A percentile compares a stretch with the other conserved stretches of the same genome.
phyloP scores from a whole-genome alignment of 2,113 vertebrate species.

The Vulpes ferrilata region DNA sequence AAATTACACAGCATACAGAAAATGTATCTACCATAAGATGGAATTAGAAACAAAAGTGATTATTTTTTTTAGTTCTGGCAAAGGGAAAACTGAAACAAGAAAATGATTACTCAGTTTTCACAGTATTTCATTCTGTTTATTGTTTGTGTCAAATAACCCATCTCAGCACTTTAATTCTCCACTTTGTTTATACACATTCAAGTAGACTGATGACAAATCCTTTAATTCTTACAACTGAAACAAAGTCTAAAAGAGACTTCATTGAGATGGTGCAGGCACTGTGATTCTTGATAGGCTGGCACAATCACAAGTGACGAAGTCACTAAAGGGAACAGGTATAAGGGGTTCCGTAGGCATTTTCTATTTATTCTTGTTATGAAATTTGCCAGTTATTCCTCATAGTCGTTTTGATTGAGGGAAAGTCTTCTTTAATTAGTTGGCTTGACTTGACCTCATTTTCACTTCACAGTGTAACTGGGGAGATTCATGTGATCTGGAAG shows the following conservation, averaged over 20 bases:
- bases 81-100: neutral
- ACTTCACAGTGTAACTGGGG: neutral
- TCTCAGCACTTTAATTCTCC: neutral
- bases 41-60: neutral
- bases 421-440: neutral
- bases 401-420: neutral
- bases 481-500: neutral
- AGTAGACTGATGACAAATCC: neutral
- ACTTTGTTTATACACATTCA: constrained; percentile 9
- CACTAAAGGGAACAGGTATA: neutral
- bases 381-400: neutral
- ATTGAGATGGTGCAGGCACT: neutral
- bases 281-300: neutral
- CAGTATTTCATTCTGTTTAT: constrained; percentile 37
- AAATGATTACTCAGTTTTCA: neutral
- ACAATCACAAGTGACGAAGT: neutral
- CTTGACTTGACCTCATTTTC: neutral
- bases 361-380: neutral
- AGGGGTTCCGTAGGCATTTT: neutral
- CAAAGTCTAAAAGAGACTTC: neutral
- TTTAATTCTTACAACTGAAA: neutral
- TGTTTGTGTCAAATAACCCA: neutral
- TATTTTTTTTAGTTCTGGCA: constrained; percentile 6
- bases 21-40: neutral
- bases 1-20: neutral